phyloP scores from a whole-genome alignment of 2,797 vertebrate genomes.

The Ptychobarbus kaznakovi region DNA sequence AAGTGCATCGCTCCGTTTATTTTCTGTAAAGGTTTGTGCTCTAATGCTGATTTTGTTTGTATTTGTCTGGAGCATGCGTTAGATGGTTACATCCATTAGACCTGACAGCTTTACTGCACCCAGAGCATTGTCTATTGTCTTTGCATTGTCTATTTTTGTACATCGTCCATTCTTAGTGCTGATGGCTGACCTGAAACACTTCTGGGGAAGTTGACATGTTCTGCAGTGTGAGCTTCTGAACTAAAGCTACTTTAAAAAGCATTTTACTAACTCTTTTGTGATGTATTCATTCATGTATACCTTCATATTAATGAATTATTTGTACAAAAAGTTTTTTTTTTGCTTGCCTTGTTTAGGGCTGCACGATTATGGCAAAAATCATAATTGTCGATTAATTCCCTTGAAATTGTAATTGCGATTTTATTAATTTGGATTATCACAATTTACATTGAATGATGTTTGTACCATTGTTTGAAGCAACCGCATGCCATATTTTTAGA shows the following conservation, averaged over 20 bases:
- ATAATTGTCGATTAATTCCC: too few species aligned
- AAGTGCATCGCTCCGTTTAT: background rate
- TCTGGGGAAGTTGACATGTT: background rate
- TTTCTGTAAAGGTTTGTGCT: background rate
- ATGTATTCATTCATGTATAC: background rate
- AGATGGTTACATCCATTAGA: constrained; percentile 14
- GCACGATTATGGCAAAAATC: too few species aligned
- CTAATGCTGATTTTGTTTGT: background rate
- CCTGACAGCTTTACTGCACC: constrained; percentile 18
- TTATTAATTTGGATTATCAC: too few species aligned
- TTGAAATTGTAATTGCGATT: too few species aligned
- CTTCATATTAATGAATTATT: background rate
- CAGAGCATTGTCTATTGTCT: constrained; percentile 22
- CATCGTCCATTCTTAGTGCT: constrained; percentile 35
- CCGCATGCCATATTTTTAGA: too few species aligned
- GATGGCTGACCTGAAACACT: constrained; percentile 16
- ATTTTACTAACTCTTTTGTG: background rate
- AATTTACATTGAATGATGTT: too few species aligned
- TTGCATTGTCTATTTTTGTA: constrained; percentile 40
- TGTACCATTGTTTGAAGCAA: too few species aligned
- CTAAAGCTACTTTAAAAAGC: background rate
- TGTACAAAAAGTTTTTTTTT: background rate
- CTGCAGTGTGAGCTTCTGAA: background rate
- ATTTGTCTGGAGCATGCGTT: background rate
- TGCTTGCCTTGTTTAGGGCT: background rate